Conservation (phyloP, 2,797 vertebrate genomes). For the Orientallactaga sibirica region DNA sequence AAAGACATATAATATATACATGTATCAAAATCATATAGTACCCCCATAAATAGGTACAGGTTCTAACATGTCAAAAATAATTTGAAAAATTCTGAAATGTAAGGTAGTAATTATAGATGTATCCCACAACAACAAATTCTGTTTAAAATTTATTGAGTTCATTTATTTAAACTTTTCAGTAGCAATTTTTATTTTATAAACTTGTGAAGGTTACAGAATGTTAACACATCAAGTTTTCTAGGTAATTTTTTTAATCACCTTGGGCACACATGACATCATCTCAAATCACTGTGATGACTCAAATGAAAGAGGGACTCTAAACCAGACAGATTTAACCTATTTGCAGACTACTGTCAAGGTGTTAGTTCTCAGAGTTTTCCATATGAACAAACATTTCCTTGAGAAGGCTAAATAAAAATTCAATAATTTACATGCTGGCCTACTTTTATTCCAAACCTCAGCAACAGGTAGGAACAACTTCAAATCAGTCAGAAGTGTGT, state of each 20-base stretch:
- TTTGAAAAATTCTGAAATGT: not conserved
- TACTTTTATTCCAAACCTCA: constrained; percentile 49
- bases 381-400: constrained; percentile 21
- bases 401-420: constrained; percentile 51
- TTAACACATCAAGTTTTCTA: constrained; percentile 36
- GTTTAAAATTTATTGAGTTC: constrained; percentile 34
- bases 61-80: not conserved
- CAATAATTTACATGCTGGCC: constrained; percentile 34
- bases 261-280: constrained; percentile 14
- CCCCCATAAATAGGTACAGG: not conserved
- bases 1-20: not conserved
- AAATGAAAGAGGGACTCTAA: constrained; percentile 45
- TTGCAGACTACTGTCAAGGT: constrained; percentile 53
- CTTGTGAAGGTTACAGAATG: constrained; percentile 31
- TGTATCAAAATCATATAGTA: not conserved
- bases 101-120: constrained; percentile 17
- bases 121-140: not conserved
- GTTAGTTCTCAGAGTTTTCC: constrained; percentile 18
- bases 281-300: constrained; percentile 35
- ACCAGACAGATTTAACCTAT: constrained; percentile 28
- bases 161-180: constrained; percentile 18
- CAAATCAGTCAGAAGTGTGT: not conserved
- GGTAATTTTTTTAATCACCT: constrained; percentile 56
- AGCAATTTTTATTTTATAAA: constrained; percentile 50
- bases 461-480: not conserved